Evolutionary conservation across 1,140 invertebrate genomes (phyloP).

Genomic region (Temnothorax longispinosus): DNA sequence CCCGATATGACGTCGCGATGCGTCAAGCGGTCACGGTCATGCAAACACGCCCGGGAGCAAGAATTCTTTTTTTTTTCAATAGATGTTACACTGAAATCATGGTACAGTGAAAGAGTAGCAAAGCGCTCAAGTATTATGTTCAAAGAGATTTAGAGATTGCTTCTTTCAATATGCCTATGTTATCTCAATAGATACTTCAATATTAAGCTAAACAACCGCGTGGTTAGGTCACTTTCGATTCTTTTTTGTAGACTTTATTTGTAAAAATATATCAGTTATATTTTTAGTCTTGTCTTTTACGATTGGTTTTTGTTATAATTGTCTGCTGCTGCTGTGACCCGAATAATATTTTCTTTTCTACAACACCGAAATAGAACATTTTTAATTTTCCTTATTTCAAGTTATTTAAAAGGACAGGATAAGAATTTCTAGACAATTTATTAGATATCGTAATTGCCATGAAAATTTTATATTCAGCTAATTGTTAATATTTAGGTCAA

Average conservation of each 20-base stretch:
- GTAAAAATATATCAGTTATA: neutral
- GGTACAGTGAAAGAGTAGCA: neutral
- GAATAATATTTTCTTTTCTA: neutral
- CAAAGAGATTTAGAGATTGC: neutral
- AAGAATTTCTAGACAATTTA: neutral
- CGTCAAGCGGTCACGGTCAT: slow-evolving; percentile 44
- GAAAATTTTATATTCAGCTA: neutral
- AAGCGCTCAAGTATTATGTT: neutral
- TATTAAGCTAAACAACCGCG: neutral
- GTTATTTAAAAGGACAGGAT: neutral
- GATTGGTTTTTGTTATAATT: neutral
- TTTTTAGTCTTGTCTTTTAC: slow-evolving; percentile 2
- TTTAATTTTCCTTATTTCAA: neutral
- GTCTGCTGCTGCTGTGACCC: neutral
- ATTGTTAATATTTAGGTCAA: neutral
- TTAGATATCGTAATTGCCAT: neutral
- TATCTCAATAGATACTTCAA: neutral
- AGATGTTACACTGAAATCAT: neutral
- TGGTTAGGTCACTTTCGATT: slow-evolving; percentile 3
- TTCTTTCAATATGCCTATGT: neutral
- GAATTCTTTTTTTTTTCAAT: neutral
- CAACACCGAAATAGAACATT: neutral
- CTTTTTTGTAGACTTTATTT: slow-evolving; percentile 3
- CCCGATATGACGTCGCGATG: neutral
- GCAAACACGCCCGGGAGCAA: slow-evolving; percentile 10